Conservation (phyloP, 2,888 invertebrate genomes). For the Deilephila porcellus region DNA sequence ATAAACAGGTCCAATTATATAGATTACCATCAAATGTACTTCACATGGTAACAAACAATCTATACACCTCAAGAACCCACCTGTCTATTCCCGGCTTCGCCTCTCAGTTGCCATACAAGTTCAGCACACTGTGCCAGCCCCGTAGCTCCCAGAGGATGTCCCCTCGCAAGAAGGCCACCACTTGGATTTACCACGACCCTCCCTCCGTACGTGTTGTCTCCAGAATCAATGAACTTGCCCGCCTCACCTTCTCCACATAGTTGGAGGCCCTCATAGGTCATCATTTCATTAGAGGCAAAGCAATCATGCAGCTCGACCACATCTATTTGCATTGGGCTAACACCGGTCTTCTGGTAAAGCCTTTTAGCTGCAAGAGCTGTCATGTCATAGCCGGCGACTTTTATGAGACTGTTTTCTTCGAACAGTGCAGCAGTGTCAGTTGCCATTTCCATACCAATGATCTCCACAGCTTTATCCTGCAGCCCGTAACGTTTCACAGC, state of each 20-base stretch:
- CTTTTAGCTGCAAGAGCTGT: slow-evolving; percentile 91
- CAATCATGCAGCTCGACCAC: slow-evolving; percentile 99
- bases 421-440: slow-evolving; percentile 96
- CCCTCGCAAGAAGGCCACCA: slow-evolving; percentile 99
- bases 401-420: slow-evolving; percentile 89
- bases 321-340: slow-evolving; percentile 92
- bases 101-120: slow-evolving; percentile 93
- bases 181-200: slow-evolving; percentile 98
- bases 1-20: too few relatives aligned
- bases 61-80: slow-evolving; percentile 74
- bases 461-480: slow-evolving; percentile 96
- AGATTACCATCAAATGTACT: neutral
- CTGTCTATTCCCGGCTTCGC: slow-evolving; percentile 90
- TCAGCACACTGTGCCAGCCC: slow-evolving; percentile 96
- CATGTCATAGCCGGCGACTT: slow-evolving; percentile 97
- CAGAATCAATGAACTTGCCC: slow-evolving; percentile 95
- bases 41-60: slow-evolving; percentile 4
- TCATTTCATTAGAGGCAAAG: slow-evolving; percentile 98
- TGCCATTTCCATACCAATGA: slow-evolving; percentile 98
- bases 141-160: slow-evolving; percentile 98
- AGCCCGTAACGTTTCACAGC: slow-evolving; percentile 94
- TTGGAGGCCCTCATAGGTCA: slow-evolving; percentile 98
- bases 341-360: slow-evolving; percentile 89
- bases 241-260: slow-evolving; percentile 95
- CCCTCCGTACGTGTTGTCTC: slow-evolving; percentile 98